Percentiles rank a stretch among this genome's conserved stretches.
These are phyloP conservation scores for Drosophila sproati DNA, from an alignment of 1,140 invertebrate genomes.

Conservation along the genomic window DNA sequence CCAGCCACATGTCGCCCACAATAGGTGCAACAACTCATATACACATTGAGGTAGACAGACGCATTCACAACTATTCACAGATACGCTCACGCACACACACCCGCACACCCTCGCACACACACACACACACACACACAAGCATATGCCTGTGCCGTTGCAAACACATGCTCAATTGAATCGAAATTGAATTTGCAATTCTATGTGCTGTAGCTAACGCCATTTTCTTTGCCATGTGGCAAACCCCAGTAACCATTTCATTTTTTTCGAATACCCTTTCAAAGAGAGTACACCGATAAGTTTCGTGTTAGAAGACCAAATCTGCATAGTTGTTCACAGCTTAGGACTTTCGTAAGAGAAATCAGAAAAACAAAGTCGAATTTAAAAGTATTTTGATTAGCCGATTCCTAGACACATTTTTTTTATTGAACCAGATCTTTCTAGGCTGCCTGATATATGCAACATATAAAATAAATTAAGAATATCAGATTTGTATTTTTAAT, in stretches of 20 bases:
- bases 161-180: slow-evolving; percentile 83
- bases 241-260: slow-evolving; percentile 36
- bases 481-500: too few relatives aligned
- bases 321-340: too few relatives aligned
- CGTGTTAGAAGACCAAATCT: too few relatives aligned
- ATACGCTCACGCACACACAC: slow-evolving; percentile 18
- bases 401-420: too few relatives aligned
- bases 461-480: too few relatives aligned
- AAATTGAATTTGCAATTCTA: slow-evolving; percentile 84
- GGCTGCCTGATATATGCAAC: too few relatives aligned
- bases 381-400: too few relatives aligned
- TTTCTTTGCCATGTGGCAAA: slow-evolving; percentile 69
- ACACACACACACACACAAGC: slow-evolving; percentile 28
- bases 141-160: slow-evolving; percentile 73
- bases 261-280: slow-evolving; percentile 19
- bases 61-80: slow-evolving; percentile 7
- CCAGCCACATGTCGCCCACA: slow-evolving; percentile 22
- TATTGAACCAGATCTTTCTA: too few relatives aligned
- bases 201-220: slow-evolving; percentile 79
- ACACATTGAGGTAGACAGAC: slow-evolving; percentile 14
- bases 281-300: background rate
- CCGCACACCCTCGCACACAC: slow-evolving; percentile 6
- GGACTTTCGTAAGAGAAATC: too few relatives aligned
- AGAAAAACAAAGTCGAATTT: too few relatives aligned
- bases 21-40: slow-evolving; percentile 48